phyloP scores from a whole-genome alignment of 1,140 invertebrate species.

The Drosophila sulfurigaster region DNA sequence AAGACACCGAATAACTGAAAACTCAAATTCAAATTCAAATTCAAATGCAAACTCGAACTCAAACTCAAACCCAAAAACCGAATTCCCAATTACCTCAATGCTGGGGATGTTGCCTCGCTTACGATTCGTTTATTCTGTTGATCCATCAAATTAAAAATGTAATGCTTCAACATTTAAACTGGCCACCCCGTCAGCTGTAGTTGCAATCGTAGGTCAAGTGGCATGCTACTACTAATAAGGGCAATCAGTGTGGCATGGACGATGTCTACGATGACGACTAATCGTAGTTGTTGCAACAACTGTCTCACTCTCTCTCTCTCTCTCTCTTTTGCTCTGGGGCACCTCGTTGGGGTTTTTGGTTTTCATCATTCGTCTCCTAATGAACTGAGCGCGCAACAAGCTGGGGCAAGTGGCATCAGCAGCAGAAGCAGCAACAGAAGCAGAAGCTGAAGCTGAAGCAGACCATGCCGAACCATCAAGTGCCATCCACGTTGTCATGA shows the following conservation, averaged over 20 bases:
- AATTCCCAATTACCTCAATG: slow-evolving; percentile 67
- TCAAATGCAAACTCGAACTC: slow-evolving; percentile 1
- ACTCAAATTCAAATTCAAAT: not conserved
- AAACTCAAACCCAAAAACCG: slow-evolving; percentile 47
- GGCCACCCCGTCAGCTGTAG: slow-evolving; percentile 38
- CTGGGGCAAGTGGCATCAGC: not conserved
- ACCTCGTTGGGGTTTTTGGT: slow-evolving; percentile 43
- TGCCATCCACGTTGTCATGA: slow-evolving; percentile 80
- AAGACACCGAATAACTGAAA: not conserved
- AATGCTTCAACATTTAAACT: slow-evolving; percentile 82
- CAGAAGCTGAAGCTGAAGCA: not conserved
- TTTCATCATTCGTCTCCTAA: slow-evolving; percentile 76
- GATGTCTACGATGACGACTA: not conserved
- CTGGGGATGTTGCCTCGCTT: slow-evolving; percentile 66
- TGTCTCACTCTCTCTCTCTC: slow-evolving; percentile 42
- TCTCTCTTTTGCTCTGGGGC: slow-evolving; percentile 2
- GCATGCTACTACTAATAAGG: slow-evolving; percentile 72
- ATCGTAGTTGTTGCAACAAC: not conserved
- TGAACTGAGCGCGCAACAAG: slow-evolving; percentile 61
- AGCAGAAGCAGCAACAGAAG: slow-evolving; percentile 3
- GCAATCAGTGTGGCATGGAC: slow-evolving; percentile 63
- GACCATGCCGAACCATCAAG: slow-evolving; percentile 61
- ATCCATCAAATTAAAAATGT: slow-evolving; percentile 84
- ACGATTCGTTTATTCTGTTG: slow-evolving; percentile 84
- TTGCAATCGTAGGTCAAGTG: slow-evolving; percentile 33